Evolutionary conservation across 92 coral and sea anemone genomes (phyloP).

Genomic region (Heliopora coerulea): DNA sequence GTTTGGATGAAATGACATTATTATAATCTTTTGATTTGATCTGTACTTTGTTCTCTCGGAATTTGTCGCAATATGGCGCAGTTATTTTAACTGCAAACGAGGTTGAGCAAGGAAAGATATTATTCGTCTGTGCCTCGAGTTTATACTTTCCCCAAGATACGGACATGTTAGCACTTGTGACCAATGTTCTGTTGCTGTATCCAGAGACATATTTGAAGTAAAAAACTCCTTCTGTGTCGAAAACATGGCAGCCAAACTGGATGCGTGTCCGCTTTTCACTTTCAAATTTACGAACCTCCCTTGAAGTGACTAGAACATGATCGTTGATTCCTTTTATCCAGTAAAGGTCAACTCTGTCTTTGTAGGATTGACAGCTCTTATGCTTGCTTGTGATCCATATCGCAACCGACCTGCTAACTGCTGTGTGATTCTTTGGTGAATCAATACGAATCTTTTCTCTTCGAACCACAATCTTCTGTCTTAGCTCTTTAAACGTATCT

Average conservation of each 20-base stretch:
- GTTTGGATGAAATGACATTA: conserved; percentile 48
- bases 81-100: conserved; percentile 62
- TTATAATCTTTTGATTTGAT: conserved; percentile 66
- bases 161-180: conserved; percentile 57
- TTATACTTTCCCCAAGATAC: conserved; percentile 74
- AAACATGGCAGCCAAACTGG: conserved; percentile 73
- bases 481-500: conserved; percentile 56
- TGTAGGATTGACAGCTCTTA: conserved; percentile 71
- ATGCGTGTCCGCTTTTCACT: conserved; percentile 70
- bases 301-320: conserved; percentile 63
- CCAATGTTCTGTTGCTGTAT: conserved; percentile 47
- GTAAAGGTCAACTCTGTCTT: conserved; percentile 68
- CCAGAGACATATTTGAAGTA: conserved; percentile 77
- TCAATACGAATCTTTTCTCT: conserved; percentile 66
- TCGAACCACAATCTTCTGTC: conserved; percentile 46
- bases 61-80: conserved; percentile 72
- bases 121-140: conserved; percentile 54
- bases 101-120: conserved; percentile 75
- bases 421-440: conserved; percentile 81
- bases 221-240: conserved; percentile 73
- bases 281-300: conserved; percentile 65
- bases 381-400: conserved; percentile 74
- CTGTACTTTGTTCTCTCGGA: conserved; percentile 54
- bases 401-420: conserved; percentile 70
- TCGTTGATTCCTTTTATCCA: conserved; percentile 53